Evolutionary conservation across 2,888 invertebrate species (phyloP), one percentile per base, ranked within the genome.

Genomic region (Sphaerophoria taeniata): DNA sequence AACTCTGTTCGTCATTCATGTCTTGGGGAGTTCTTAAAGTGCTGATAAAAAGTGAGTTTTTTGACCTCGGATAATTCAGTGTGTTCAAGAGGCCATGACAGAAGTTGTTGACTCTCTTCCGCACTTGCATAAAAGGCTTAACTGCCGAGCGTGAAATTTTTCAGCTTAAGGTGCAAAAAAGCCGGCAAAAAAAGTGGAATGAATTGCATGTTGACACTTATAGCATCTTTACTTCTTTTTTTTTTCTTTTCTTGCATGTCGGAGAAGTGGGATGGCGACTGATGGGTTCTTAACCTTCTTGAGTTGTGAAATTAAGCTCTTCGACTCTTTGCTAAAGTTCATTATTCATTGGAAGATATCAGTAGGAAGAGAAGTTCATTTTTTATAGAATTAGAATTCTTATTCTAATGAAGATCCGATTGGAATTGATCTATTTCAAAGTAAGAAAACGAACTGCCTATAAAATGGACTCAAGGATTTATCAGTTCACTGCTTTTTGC

Each of bases 21-120:
- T 24, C 24, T 24, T 24, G 24, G 2, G 24, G 24, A 24, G 51
- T 49, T 16, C 53, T 53, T 63, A 51, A 51, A 51, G 39, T 67
- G 67, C 6, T 53, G 31, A 67, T 67, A 79, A 84, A 75, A 79
- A 78, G 75, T 56, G 74, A 84, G 79, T 63, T 51, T 75, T 70
- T 84, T 60, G 79, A 84, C 79, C 84, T 79, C 65, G 4, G 55
- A 43, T 12, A 45, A n/a, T 39, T 2, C 6, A 33, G 31, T 56
- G 36, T 84, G 79, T 67, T 79, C 72, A 84, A 79, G 67, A 61
- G 56, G 71, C 84, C 24, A 84, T 84, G 79, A 84, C 84, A 79
- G 75, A 49, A 61, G 67, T 49, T 45, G 14, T 43, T 12, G 7
- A 58, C 14, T 34, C n/a, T 49, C 33, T 33, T 33, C 33, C 63